Base-by-base conservation (phyloP, 2,888 invertebrate genomes). In the Patella ulyssiponensis region DNA sequence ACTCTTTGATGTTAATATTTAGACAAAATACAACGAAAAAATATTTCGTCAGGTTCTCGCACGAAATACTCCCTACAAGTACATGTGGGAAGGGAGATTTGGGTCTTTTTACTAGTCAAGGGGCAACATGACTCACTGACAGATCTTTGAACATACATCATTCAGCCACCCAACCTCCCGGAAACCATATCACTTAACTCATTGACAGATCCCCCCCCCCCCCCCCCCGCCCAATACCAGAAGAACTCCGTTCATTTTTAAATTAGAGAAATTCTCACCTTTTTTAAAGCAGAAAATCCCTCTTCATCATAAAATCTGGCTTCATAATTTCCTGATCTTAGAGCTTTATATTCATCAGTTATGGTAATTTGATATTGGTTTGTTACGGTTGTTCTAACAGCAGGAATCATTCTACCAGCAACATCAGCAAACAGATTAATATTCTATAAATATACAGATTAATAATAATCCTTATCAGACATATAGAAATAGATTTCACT, bases 221-320 rank as follows among this genome's bases (percentile, higher is more conserved):
- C n/a, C n/a, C n/a, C n/a, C n/a, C n/a, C n/a, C n/a, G n/a, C n/a
- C n/a, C n/a, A n/a, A n/a, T n/a, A 27, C 27, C 27, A 27, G 3
- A 2, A 14, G 15, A 71, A 51, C 1, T 27, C 23, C 9, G 23
- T n/a, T 54, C 23, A 64, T n/a, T 17, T 15, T 1, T 54, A 12
- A 58, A 1, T 73, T 4, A 23, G 14, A 64, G 15, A 33, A 44
- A 20, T 20, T n/a, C 76, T 86, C 85, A 92, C 96, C 91, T 98
- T 97, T 78, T 96, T 95, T 76, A 97, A 94, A 9, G 95, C 94
- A 1, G 96, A 95, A 93, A 96, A 98, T 79, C 97, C 96, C 89
- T 98, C 98, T 92, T 98, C 98, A 86, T 98, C 97, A 88, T 95
- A 95, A 27, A 99, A 93, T 81, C 95, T 94, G 73, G 98, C 94